These are phyloP conservation scores for Mormyrus hasselquistii DNA, from an alignment of 2,797 vertebrate species.

Conservation along the genomic window DNA sequence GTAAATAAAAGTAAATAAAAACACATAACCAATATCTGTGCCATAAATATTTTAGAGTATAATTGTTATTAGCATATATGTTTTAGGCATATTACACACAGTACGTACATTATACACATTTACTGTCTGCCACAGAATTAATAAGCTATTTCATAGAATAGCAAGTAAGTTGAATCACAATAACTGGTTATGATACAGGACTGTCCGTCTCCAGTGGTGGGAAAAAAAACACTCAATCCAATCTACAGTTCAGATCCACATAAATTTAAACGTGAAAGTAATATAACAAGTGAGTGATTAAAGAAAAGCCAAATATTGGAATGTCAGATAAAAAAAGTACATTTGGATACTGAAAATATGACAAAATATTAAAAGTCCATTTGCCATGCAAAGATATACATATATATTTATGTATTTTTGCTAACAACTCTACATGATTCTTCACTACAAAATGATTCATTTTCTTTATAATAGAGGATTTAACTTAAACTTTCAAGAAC, in stretches of 20 bases:
- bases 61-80: slow-evolving; percentile 40
- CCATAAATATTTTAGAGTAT: slow-evolving; percentile 30
- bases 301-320: background rate
- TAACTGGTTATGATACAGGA: slow-evolving; percentile 29
- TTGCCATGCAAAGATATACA: background rate
- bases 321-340: background rate
- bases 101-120: slow-evolving; percentile 16
- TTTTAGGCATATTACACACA: slow-evolving; percentile 41
- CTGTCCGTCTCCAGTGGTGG: slow-evolving; percentile 17
- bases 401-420: background rate
- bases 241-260: slow-evolving; percentile 20
- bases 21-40: slow-evolving; percentile 20
- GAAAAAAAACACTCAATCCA: slow-evolving; percentile 19
- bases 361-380: slow-evolving; percentile 1
- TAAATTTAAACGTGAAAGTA: slow-evolving; percentile 15
- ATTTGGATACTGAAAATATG: background rate
- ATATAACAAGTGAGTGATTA: background rate
- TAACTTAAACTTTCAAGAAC: slow-evolving; percentile 7
- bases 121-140: slow-evolving; percentile 20
- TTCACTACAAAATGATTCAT: background rate
- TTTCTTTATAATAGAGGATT: slow-evolving; percentile 9
- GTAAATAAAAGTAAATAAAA: background rate
- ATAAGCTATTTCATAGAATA: slow-evolving; percentile 34
- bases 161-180: slow-evolving; percentile 20
- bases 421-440: background rate